A percentile compares a stretch with the other conserved stretches of the same genome.
These are phyloP conservation scores for Hirtodrosophila histrioides DNA, from an alignment of 2,888 invertebrate genomes.

Conservation along the genomic window DNA sequence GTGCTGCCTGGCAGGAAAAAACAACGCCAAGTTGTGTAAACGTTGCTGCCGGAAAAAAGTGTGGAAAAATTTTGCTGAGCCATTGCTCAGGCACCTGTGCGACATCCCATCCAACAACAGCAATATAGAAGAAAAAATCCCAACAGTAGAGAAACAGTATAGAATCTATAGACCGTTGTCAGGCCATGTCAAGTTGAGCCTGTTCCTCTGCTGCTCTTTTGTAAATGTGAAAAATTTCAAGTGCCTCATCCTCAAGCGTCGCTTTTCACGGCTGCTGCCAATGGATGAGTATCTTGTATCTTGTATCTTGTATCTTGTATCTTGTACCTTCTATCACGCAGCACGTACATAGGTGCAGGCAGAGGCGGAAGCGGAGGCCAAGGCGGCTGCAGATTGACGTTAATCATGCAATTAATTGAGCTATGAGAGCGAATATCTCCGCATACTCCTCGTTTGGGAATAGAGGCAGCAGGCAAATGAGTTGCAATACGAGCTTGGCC, in stretches of 20 bases:
- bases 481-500: slow-evolving; percentile 3
- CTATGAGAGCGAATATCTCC: slow-evolving; percentile 26
- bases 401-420: slow-evolving; percentile 75
- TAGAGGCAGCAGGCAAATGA: slow-evolving; percentile 1
- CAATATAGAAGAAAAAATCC: neutral
- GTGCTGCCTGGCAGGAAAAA: slow-evolving; percentile 47
- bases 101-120: neutral
- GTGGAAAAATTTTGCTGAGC: slow-evolving; percentile 65
- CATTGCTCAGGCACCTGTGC: slow-evolving; percentile 42
- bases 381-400: slow-evolving; percentile 61
- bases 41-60: slow-evolving; percentile 37
- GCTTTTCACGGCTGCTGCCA: slow-evolving; percentile 38
- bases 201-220: slow-evolving; percentile 12
- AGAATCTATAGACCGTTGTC: slow-evolving; percentile 6
- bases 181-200: slow-evolving; percentile 19
- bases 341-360: slow-evolving; percentile 1
- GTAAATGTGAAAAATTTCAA: slow-evolving; percentile 53
- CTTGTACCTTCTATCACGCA: slow-evolving; percentile 9
- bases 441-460: neutral
- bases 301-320: slow-evolving; percentile 19
- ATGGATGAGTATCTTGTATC: slow-evolving; percentile 14
- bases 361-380: neutral
- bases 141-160: slow-evolving; percentile 3
- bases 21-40: slow-evolving; percentile 46
- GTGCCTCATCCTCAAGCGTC: slow-evolving; percentile 50